Percentiles rank a stretch among this genome's conserved stretches.
phyloP scores from a whole-genome alignment of 2,797 vertebrate species.

The Gymnoscopelus microlampas region DNA sequence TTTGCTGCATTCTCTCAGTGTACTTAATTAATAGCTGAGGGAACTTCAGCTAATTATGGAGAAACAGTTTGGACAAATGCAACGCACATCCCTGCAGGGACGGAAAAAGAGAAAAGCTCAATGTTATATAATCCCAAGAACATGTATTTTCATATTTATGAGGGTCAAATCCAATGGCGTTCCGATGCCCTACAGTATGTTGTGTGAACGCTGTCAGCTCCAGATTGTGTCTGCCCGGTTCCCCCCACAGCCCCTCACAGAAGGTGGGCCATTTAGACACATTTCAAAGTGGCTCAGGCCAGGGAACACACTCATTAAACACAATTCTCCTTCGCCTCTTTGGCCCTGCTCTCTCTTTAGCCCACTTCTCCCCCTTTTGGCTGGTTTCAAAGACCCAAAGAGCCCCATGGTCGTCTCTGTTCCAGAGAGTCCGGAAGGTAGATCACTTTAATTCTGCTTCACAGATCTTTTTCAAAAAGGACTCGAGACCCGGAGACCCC shows the following conservation, averaged over 20 bases:
- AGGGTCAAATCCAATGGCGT: conserved; percentile 16
- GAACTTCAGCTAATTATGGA: conserved; percentile 16
- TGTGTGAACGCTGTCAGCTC: conserved; percentile 22
- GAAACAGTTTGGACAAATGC: conserved; percentile 11
- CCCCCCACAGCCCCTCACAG: conserved; percentile 54
- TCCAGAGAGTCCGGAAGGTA: conserved; percentile 73
- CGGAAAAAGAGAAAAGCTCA: conserved; percentile 19
- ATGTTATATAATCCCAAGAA: conserved; percentile 37
- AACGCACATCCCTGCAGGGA: conserved; percentile 11
- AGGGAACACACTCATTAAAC: conserved; percentile 76
- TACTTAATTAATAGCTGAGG: conserved; percentile 13
- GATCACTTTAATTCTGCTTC: conserved; percentile 90
- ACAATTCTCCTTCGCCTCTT: conserved; percentile 68
- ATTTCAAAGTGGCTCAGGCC: conserved; percentile 80
- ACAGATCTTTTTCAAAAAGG: conserved; percentile 85
- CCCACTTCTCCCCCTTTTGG: conserved; percentile 45
- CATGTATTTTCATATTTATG: neutral
- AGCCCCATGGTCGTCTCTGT: conserved; percentile 62
- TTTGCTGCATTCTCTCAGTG: neutral
- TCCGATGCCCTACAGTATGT: neutral
- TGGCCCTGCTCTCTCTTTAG: conserved; percentile 25
- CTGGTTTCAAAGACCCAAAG: conserved; percentile 53
- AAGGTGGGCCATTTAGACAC: conserved; percentile 76
- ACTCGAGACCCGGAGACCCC: conserved; percentile 78
- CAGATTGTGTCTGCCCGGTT: conserved; percentile 31